Conservation (phyloP, 2,888 invertebrate genomes). For the Drosophila incognita region DNA sequence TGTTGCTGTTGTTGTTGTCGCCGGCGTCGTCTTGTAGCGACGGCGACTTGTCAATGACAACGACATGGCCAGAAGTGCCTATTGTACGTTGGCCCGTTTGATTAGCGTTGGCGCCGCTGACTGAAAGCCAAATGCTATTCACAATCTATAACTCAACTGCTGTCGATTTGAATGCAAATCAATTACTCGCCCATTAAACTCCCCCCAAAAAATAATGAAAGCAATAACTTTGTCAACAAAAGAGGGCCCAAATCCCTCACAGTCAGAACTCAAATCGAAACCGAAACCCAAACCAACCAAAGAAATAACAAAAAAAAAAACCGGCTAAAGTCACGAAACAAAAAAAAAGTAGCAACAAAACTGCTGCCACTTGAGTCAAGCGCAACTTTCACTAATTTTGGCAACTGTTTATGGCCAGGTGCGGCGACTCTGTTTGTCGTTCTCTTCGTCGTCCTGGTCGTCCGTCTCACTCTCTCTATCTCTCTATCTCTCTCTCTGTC, state of each 20-base stretch:
- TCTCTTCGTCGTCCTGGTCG: neutral
- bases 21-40: slow-evolving; percentile 69
- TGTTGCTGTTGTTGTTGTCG: slow-evolving; percentile 30
- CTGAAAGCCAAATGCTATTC: slow-evolving; percentile 55
- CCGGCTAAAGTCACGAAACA: slow-evolving; percentile 32
- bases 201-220: slow-evolving; percentile 20
- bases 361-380: slow-evolving; percentile 49
- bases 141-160: slow-evolving; percentile 3
- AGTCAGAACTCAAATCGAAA: slow-evolving; percentile 17
- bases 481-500: too few relatives aligned
- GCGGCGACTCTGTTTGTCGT: slow-evolving; percentile 1
- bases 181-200: slow-evolving; percentile 74
- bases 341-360: slow-evolving; percentile 24
- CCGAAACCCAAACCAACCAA: slow-evolving; percentile 8
- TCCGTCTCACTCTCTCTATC: neutral
- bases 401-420: slow-evolving; percentile 29
- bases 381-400: slow-evolving; percentile 61
- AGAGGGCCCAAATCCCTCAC: neutral
- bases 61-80: slow-evolving; percentile 58
- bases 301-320: slow-evolving; percentile 25
- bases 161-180: slow-evolving; percentile 75
- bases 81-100: slow-evolving; percentile 26
- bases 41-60: slow-evolving; percentile 77
- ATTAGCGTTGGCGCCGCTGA: slow-evolving; percentile 51
- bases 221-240: slow-evolving; percentile 78